Evolutionary conservation across 2,113 vertebrate genomes (phyloP).

Genomic region (Pampusana beccarii): DNA sequence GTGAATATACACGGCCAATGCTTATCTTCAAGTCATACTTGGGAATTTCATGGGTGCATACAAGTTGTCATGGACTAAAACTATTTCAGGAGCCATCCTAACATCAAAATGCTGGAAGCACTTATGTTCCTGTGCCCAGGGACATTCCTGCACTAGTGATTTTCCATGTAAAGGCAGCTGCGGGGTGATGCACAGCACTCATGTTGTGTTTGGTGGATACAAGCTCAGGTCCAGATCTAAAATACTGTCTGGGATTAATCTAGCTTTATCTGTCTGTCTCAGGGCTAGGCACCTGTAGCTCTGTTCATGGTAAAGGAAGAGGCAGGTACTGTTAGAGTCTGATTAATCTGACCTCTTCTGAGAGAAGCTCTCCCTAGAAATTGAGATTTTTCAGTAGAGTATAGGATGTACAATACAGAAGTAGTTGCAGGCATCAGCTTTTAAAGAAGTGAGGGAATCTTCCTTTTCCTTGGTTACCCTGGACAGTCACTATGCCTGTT

Average conservation of each 20-base stretch:
- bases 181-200: not conserved
- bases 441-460: not conserved
- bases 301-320: not conserved
- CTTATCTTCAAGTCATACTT: not conserved
- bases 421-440: not conserved
- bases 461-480: not conserved
- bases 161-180: not conserved
- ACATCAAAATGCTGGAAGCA: not conserved
- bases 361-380: not conserved
- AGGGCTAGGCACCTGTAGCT: not conserved
- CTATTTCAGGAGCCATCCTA: not conserved
- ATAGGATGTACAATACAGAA: not conserved
- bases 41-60: rapidly evolving
- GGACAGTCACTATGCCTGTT: not conserved
- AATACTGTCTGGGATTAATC: not conserved
- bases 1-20: not conserved
- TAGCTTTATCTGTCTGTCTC: not conserved
- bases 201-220: not conserved
- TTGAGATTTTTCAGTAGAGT: not conserved
- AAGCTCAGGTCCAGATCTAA: not conserved
- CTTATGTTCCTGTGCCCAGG: rapidly evolving
- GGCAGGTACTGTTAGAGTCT: not conserved
- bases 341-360: not conserved
- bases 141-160: not conserved
- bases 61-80: not conserved